phyloP scores from a whole-genome alignment of 2,888 invertebrate genomes.

The Pterostichus niger region DNA sequence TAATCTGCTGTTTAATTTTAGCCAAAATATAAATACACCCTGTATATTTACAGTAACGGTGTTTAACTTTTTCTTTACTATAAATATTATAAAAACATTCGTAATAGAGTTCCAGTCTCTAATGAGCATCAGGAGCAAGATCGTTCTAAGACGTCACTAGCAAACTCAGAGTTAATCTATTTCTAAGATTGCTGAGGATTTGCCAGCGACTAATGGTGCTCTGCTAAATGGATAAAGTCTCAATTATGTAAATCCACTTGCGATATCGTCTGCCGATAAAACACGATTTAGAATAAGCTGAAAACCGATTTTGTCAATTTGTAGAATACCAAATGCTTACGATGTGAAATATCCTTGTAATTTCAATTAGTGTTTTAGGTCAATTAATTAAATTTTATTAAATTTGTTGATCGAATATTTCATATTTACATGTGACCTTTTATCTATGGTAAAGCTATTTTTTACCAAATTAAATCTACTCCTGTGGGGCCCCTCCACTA shows the following conservation, averaged over 20 bases:
- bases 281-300: conserved; percentile 21
- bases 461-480: no score
- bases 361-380: neutral
- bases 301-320: neutral
- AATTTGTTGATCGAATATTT: no score
- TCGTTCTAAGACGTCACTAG: neutral
- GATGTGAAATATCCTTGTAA: neutral
- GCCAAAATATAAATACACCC: no score
- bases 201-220: conserved; percentile 13
- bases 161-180: conserved; percentile 27
- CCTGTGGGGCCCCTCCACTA: no score
- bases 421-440: no score
- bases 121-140: conserved; percentile 13
- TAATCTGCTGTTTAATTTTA: no score
- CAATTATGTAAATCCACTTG: conserved; percentile 28
- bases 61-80: no score
- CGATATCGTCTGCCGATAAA: conserved; percentile 14
- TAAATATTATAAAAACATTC: no score
- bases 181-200: neutral
- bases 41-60: no score
- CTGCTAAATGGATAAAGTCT: conserved; percentile 31
- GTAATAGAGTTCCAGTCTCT: neutral
- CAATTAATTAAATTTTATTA: no score
- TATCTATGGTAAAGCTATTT: no score
- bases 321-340: neutral